Evolutionary conservation across 1,140 invertebrate genomes (phyloP), one percentile per base, ranked within the genome.

Genomic region (Cataglyphis hispanica): DNA sequence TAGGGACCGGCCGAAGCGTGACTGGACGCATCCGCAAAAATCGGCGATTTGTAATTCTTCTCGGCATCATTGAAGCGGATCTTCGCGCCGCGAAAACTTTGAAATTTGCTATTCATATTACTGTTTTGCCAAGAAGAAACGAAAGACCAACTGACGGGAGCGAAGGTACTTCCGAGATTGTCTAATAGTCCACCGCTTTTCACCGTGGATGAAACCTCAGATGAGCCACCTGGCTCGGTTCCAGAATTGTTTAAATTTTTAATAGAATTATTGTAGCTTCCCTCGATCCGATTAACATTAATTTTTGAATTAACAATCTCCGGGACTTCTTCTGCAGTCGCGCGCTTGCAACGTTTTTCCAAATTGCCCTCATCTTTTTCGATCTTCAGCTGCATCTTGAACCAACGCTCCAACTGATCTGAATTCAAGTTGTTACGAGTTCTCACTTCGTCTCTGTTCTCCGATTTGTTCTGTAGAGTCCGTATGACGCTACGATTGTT

Each of bases 281-380:
- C 86, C 10, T 91, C 77, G 7, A 81, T 80, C 16, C 40, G 43
- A 34, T 61, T 53, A 19, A 13, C 8, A 10, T 53, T 11, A 1
- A 11, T n/a, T 1, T 87, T 90, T 10, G 22, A 19, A 1, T 77
- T 53, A 10, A 7, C 25, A 6, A 56, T 22, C 1, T 89, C 83
- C 0, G 76, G 2, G 3, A 67, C 66, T 19, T 92, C 90, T n/a
- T 16, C 16, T 0, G 74, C 76, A 5, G 92, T 90, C 2, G 93
- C 91, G 5, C 92, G 90, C 66, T 95, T 95, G 90, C 93, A 94
- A 46, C 93, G 92, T 74, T 95, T 95, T 66, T 94, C 94, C 11
- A 90, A 77, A 76, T 94, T 93, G 4, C 85, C 91, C 1, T 93
- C 91, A 13, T 89, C 83, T 8, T 91, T 92, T 6, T 95, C 93